phyloP scores from a whole-genome alignment of 2,888 invertebrate genomes.

The Calliopum simillimum region DNA sequence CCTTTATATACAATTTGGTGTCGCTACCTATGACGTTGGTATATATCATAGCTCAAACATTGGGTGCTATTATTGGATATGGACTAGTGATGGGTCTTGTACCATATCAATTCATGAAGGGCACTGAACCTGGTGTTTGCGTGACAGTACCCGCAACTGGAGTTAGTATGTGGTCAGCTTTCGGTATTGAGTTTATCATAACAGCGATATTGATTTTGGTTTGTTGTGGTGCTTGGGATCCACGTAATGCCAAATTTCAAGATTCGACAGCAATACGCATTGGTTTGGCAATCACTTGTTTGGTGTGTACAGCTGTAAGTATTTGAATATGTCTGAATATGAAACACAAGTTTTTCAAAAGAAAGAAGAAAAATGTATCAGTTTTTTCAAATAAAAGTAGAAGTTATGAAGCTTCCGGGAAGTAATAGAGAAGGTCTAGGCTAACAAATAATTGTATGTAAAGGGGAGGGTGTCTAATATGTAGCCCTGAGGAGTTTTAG shows the following conservation, averaged over 20 bases:
- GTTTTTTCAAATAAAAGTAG: too few relatives aligned
- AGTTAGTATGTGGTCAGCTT: conserved; percentile 69
- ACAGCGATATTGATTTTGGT: conserved; percentile 75
- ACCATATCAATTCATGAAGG: conserved; percentile 60
- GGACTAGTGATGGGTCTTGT: conserved; percentile 74
- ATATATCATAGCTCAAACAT: conserved; percentile 75
- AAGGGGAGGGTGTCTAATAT: too few relatives aligned
- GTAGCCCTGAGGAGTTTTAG: too few relatives aligned
- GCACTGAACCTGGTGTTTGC: conserved; percentile 70
- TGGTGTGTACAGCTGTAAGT: conserved; percentile 76
- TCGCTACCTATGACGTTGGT: conserved; percentile 68
- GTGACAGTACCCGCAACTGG: conserved; percentile 72
- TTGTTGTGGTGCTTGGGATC: conserved; percentile 80
- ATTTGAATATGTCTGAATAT: too few relatives aligned
- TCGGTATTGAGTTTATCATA: conserved; percentile 74
- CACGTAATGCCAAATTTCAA: conserved; percentile 73
- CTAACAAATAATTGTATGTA: too few relatives aligned
- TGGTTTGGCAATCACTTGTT: conserved; percentile 74
- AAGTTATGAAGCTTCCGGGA: too few relatives aligned
- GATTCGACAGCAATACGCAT: conserved; percentile 77
- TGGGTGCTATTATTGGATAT: conserved; percentile 78
- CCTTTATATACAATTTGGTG: conserved; percentile 67
- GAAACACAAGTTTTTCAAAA: too few relatives aligned
- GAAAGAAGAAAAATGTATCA: too few relatives aligned
- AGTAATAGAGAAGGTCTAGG: too few relatives aligned